Conservation (phyloP, 2,888 invertebrate species). For the Athrips mouffetella region DNA sequence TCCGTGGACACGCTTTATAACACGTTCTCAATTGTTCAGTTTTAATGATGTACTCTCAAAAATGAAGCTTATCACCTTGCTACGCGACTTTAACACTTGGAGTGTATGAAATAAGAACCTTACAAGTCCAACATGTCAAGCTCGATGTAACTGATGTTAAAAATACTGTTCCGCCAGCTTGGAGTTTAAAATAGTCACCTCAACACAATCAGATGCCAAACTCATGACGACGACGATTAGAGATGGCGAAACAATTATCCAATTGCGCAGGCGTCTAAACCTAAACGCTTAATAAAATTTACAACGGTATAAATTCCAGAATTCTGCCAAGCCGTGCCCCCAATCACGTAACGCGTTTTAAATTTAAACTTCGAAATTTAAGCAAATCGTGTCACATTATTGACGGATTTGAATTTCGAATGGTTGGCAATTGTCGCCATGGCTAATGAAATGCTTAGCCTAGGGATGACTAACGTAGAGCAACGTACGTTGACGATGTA, state of each 20-base stretch:
- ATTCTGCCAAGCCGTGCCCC: slow-evolving; percentile 44
- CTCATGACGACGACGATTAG: neutral
- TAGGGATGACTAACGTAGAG: neutral
- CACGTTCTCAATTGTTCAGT: no score
- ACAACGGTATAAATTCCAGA: slow-evolving; percentile 16
- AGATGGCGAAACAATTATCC: neutral
- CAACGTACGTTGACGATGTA: no score
- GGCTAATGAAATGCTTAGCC: neutral
- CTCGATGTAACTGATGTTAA: no score
- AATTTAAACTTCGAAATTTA: slow-evolving; percentile 32
- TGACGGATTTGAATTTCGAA: neutral
- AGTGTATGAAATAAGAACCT: no score
- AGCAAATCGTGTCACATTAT: slow-evolving; percentile 1
- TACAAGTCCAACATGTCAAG: no score
- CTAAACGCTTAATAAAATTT: slow-evolving; percentile 16
- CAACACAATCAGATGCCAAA: slow-evolving; percentile 1
- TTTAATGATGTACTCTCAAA: no score
- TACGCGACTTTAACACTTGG: no score
- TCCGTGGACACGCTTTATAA: no score
- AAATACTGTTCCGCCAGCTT: no score
- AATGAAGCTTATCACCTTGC: no score
- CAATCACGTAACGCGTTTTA: slow-evolving; percentile 40
- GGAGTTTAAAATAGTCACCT: neutral
- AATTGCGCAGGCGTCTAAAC: slow-evolving; percentile 1
- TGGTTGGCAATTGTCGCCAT: neutral